phyloP scores from a whole-genome alignment of 2,888 invertebrate genomes.

The Pollenia griseotomentosa region DNA sequence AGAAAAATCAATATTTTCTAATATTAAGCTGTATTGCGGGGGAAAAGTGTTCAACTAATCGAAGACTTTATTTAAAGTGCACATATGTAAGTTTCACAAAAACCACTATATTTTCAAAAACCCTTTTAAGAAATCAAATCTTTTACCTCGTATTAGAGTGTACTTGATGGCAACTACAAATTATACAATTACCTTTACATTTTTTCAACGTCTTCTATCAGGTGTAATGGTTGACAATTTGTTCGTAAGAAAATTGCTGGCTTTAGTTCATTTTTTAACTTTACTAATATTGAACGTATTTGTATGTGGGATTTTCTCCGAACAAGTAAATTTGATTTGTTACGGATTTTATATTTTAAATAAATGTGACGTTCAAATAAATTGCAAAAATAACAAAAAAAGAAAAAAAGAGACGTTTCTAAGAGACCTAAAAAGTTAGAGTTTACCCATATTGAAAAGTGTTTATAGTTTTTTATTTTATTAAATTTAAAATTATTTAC shows the following conservation, averaged over 20 bases:
- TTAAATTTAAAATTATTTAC: not conserved
- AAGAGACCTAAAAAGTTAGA: not conserved
- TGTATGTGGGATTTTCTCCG: not conserved
- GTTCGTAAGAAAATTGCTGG: constrained; percentile 61
- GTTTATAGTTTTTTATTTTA: not conserved
- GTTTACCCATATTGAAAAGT: not conserved
- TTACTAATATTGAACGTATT: constrained; percentile 12
- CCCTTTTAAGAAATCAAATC: constrained; percentile 1
- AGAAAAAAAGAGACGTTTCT: too few relatives aligned
- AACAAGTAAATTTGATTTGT: constrained; percentile 27
- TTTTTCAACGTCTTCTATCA: constrained; percentile 37
- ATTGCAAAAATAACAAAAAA: not conserved
- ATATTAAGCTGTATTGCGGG: too few relatives aligned
- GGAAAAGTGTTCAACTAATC: too few relatives aligned
- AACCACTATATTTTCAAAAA: not conserved
- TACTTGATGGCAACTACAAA: constrained; percentile 63
- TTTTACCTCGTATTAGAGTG: not conserved
- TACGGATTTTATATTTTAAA: not conserved
- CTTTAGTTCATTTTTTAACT: constrained; percentile 41
- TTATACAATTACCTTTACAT: constrained; percentile 61
- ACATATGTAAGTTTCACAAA: not conserved
- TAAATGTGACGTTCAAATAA: not conserved
- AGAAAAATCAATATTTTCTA: too few relatives aligned
- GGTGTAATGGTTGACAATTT: constrained; percentile 65
- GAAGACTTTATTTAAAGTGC: too few relatives aligned